Conservation (phyloP, 2,888 invertebrate genomes). For the Linnaemya tessellans region DNA sequence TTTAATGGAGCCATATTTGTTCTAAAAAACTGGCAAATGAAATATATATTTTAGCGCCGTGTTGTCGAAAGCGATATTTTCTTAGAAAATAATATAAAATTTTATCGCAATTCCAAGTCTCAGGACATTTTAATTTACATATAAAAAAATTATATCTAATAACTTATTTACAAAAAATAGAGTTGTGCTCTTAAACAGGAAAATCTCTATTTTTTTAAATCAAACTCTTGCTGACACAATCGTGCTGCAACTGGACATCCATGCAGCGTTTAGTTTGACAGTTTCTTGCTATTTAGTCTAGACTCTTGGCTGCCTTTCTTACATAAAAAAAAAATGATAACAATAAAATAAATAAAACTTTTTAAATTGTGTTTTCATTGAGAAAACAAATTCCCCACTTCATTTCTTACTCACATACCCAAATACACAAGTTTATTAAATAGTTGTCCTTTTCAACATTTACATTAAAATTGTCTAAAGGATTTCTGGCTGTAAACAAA, state of each 20-base stretch:
- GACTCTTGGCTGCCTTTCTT: constrained; percentile 52
- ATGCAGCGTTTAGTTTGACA: not conserved
- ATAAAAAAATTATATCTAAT: too few species aligned
- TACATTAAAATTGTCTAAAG: constrained; percentile 37
- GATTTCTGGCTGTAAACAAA: constrained; percentile 3
- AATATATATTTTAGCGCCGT: too few species aligned
- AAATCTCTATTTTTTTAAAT: constrained; percentile 19
- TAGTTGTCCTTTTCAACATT: constrained; percentile 50
- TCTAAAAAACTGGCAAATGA: too few species aligned
- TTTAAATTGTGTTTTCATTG: constrained; percentile 46
- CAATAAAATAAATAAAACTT: constrained; percentile 12
- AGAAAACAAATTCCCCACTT: constrained; percentile 6
- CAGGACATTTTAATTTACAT: too few species aligned
- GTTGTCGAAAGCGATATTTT: too few species aligned
- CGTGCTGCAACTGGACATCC: not conserved
- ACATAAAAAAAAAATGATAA: not conserved
- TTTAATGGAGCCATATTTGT: too few species aligned
- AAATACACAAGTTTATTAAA: constrained; percentile 26
- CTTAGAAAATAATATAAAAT: too few species aligned
- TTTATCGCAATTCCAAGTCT: too few species aligned
- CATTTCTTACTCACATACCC: not conserved
- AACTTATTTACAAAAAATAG: too few species aligned
- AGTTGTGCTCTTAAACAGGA: not conserved
- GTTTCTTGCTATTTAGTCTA: constrained; percentile 23
- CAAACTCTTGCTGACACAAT: constrained; percentile 50